Percentiles rank a stretch among this genome's conserved stretches.
These are phyloP conservation scores for Pteropus rufus DNA, from an alignment of 2,797 vertebrate genomes.

Conservation along the genomic window DNA sequence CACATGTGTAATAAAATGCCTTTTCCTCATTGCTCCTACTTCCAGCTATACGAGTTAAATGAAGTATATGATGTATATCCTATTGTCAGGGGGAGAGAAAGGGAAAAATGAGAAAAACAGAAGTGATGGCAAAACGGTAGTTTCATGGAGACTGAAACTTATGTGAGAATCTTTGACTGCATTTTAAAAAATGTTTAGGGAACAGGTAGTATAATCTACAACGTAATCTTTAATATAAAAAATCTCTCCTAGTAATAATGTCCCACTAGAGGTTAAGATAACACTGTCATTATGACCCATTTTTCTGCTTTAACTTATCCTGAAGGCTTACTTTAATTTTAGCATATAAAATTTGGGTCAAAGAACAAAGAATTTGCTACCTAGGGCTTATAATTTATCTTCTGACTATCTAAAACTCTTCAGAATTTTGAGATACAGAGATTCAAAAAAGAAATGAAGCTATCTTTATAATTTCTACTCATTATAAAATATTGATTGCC, in stretches of 20 bases:
- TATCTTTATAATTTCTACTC: conserved; percentile 1
- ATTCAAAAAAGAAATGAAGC: conserved; percentile 2
- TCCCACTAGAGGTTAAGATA: background rate
- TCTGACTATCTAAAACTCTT: conserved; percentile 18
- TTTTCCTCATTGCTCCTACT: background rate
- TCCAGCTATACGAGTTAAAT: background rate
- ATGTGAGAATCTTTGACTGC: background rate
- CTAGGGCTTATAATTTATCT: conserved; percentile 41
- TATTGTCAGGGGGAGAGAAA: background rate
- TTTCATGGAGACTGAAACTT: background rate
- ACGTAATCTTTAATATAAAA: background rate
- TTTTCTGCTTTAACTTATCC: conserved; percentile 56
- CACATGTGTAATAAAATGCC: background rate
- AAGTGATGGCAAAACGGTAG: background rate
- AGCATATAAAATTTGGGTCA: conserved; percentile 63
- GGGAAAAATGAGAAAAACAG: background rate
- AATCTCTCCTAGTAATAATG: background rate
- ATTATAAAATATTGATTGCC: background rate
- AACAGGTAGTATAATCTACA: background rate
- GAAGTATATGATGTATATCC: background rate
- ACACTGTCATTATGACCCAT: conserved; percentile 53
- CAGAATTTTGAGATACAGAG: conserved; percentile 20
- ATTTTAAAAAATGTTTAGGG: background rate
- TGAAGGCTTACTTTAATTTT: conserved; percentile 66
- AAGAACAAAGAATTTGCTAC: conserved; percentile 54